phyloP scores from a whole-genome alignment of 1,140 invertebrate species.

The Tenebrio molitor region DNA sequence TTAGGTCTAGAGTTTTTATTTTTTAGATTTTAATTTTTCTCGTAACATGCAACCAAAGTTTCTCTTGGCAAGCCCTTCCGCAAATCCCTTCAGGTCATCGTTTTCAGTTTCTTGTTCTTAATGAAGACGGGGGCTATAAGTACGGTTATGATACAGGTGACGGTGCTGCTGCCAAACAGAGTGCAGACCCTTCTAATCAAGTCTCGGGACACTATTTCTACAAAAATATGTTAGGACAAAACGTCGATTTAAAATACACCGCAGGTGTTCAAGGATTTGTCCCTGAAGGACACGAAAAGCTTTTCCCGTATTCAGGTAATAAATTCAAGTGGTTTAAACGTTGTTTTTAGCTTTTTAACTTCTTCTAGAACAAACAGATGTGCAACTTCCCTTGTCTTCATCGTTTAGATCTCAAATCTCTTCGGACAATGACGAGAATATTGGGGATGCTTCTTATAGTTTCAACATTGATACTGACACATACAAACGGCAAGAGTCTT shows the following conservation, averaged over 20 bases:
- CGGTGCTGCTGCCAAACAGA: slow-evolving; percentile 38
- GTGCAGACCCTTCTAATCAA: slow-evolving; percentile 52
- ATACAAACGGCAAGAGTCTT: slow-evolving; percentile 55
- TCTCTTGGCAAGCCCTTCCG: slow-evolving; percentile 46
- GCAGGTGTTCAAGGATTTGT: slow-evolving; percentile 51
- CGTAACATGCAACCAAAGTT: background rate
- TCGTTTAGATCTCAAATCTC: too few relatives aligned
- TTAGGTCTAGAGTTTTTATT: background rate
- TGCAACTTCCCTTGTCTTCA: too few relatives aligned
- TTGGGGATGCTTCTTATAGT: too few relatives aligned
- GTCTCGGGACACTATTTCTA: slow-evolving; percentile 53
- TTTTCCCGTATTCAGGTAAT: background rate
- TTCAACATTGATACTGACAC: slow-evolving; percentile 51
- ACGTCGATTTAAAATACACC: slow-evolving; percentile 51
- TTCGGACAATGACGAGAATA: too few relatives aligned
- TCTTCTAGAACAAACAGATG: too few relatives aligned
- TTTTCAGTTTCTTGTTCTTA: slow-evolving; percentile 49
- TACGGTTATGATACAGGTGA: slow-evolving; percentile 58
- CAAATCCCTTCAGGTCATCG: slow-evolving; percentile 51
- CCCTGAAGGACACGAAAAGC: slow-evolving; percentile 38
- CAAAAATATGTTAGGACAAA: slow-evolving; percentile 38
- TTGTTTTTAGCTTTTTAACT: too few relatives aligned
- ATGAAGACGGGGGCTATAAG: slow-evolving; percentile 52
- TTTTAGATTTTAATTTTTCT: background rate
- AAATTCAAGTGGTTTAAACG: too few relatives aligned